phyloP scores from a whole-genome alignment of 1,140 invertebrate species.

The Penaeus japonicus region DNA sequence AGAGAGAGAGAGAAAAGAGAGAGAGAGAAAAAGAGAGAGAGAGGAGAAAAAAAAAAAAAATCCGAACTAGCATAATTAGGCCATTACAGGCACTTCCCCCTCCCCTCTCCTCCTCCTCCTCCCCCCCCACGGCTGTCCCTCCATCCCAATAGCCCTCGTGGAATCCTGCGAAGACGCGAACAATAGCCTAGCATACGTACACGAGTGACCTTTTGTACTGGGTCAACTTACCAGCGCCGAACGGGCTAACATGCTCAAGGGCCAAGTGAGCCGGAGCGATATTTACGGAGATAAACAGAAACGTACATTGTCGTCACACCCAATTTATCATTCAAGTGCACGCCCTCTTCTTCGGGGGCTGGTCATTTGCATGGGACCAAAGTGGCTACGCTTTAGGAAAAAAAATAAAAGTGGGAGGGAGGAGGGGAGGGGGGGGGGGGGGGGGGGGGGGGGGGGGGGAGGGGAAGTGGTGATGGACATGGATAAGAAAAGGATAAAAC shows the following conservation, averaged over 20 bases:
- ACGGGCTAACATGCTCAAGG: background rate
- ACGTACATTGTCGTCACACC: slow-evolving; percentile 39
- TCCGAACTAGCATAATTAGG: no score
- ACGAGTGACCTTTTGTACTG: slow-evolving; percentile 21
- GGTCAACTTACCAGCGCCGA: slow-evolving; percentile 4
- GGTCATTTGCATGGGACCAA: slow-evolving; percentile 30
- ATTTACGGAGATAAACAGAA: slow-evolving; percentile 38
- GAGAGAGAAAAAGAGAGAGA: no score
- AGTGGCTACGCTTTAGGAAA: background rate
- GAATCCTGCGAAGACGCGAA: slow-evolving; percentile 16
- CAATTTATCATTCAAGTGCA: slow-evolving; percentile 42
- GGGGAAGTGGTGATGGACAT: background rate
- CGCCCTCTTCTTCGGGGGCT: background rate
- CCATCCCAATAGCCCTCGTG: background rate
- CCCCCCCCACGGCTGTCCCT: background rate
- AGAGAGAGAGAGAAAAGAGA: no score
- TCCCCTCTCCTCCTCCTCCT: background rate
- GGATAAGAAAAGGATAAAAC: background rate
- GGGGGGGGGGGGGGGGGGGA: background rate
- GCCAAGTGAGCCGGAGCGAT: slow-evolving; percentile 31
- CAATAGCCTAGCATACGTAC: slow-evolving; percentile 28
- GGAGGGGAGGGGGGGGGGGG: background rate
- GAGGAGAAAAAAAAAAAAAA: no score
- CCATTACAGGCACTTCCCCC: background rate
- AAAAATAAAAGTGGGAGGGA: background rate